Base-by-base conservation (phyloP, 2,113 vertebrate genomes). In the Helogale parvula region DNA sequence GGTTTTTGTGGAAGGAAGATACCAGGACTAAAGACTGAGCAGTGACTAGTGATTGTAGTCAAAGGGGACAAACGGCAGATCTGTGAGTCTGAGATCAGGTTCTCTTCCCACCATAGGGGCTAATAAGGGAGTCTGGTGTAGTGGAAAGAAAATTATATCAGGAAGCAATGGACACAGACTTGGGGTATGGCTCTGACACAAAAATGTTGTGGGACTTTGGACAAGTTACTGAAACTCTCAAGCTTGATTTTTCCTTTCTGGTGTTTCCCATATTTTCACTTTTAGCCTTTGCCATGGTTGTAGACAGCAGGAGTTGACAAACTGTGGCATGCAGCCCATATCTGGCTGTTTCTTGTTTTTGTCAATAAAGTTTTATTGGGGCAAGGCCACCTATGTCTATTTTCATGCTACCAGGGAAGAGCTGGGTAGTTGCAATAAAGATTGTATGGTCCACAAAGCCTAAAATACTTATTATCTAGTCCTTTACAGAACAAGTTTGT, bases 121-220 rank as follows among this genome's bases (percentile, higher is more conserved):
- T 94, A 87, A 94, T 63, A 77, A 63, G 54, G n/a, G 27, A 88
- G 41, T 45, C 0, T 68, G 57, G 35, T 85, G 23, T 29, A 15
- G 17, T 86, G 27, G 41, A 93, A 96, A 82, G 71, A 81, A 89
- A 66, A 89, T 31, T n/a, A 11, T 25, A 45, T 94, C 63, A 89
- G 74, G 66, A 91, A 81, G 71, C 21, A 77, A 63, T 23, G 72
- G 68, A 68, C 23, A 41, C 0, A 5, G 84, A 90, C 80, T 83
- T 1, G 0, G 25, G 25, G 33, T n/a, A 66, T 2, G 69, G 50
- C 29, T 76, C 38, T 90, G 35, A 10, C 63, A 94, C 6, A 71
- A 66, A 41, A 19, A 57, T 9, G 14, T 7, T 33, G 19, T 57
- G 41, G 85, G 29, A n/a, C 76, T 90, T 54, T 16, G 27, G 21